These are phyloP conservation scores for Elysia chlorotica DNA, from an alignment of 1,140 invertebrate genomes.

Conservation along the genomic window DNA sequence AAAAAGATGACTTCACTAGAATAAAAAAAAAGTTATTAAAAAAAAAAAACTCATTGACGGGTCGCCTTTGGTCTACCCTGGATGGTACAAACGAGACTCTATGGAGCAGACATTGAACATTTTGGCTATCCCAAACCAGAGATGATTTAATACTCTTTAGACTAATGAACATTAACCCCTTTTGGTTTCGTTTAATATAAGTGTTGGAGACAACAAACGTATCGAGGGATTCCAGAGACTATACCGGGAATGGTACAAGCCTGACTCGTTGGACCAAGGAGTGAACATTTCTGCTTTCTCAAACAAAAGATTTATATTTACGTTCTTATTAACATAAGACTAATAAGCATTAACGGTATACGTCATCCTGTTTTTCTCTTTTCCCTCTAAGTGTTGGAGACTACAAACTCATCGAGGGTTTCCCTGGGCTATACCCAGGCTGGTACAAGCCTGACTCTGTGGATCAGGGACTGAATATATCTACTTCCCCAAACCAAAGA, in stretches of 20 bases:
- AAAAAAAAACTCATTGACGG: too few species aligned
- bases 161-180: neutral
- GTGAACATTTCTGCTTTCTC: too few species aligned
- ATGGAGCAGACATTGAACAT: neutral
- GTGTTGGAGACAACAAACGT: slow-evolving; percentile 27
- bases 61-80: neutral
- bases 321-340: too few species aligned
- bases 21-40: too few species aligned
- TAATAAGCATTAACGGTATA: too few species aligned
- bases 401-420: slow-evolving; percentile 5
- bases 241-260: slow-evolving; percentile 22
- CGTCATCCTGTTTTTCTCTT: too few species aligned
- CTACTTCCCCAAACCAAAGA: too few species aligned
- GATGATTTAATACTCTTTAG: too few species aligned
- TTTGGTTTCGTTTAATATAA: neutral
- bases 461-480: neutral
- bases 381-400: slow-evolving; percentile 5
- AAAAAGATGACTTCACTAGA: too few species aligned
- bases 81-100: neutral
- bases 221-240: slow-evolving; percentile 26
- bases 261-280: slow-evolving; percentile 1
- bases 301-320: too few species aligned
- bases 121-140: too few species aligned
- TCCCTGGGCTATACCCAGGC: neutral
- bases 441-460: neutral